A percentile compares a stretch with the other conserved stretches of the same genome.
Conservation (phyloP, 2,797 vertebrate genomes). For the Carcharodon carcharias region DNA sequence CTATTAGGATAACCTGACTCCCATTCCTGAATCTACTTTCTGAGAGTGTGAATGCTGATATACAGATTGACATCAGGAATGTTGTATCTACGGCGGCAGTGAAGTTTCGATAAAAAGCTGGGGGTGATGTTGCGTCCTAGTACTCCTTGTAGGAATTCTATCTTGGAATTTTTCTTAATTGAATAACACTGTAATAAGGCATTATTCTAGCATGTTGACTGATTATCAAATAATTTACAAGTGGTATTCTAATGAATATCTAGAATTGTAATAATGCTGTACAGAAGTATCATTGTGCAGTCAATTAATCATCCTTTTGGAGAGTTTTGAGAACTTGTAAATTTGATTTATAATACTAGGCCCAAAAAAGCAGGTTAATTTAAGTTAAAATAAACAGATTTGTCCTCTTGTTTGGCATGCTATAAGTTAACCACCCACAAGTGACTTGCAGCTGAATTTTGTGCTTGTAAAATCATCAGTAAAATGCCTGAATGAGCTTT, state of each 20-base stretch:
- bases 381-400: constrained; percentile 54
- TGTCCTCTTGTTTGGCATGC: constrained; percentile 48
- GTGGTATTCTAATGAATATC: not conserved
- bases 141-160: not conserved
- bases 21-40: not conserved
- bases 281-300: not conserved
- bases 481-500: constrained; percentile 57
- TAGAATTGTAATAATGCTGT: not conserved
- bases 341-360: constrained; percentile 46
- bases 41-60: not conserved
- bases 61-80: not conserved
- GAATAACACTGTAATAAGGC: not conserved
- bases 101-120: not conserved
- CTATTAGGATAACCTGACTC: not conserved
- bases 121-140: not conserved
- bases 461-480: constrained; percentile 56
- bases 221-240: constrained; percentile 10
- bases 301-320: not conserved
- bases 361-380: constrained; percentile 52
- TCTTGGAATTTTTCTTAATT: not conserved
- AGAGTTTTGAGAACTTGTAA: not conserved
- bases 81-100: not conserved
- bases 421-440: constrained; percentile 50
- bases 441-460: constrained; percentile 50
- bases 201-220: not conserved